Conservation (phyloP, 2,113 vertebrate species). For the Sus scrofa region T2T-Sscrofa CM000817.6:95040001-95040500, state of each 20-base stretch:
- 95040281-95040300: slow-evolving; percentile 73
- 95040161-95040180: background rate
- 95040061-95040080: background rate
- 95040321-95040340: background rate
- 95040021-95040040: background rate
- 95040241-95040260: background rate
- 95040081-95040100: background rate
- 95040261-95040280: slow-evolving; percentile 33
- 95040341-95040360: background rate
- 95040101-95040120: background rate
- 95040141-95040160: background rate
- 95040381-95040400: background rate
- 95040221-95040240: background rate
- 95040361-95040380: background rate
- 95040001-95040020: background rate
- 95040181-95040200: background rate
- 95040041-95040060: background rate
- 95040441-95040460: background rate
- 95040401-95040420: background rate
- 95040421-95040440: too few species aligned
- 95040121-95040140: background rate
- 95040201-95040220: slow-evolving; percentile 61
- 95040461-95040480: background rate
- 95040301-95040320: slow-evolving; percentile 18
- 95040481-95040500: background rate